Percentiles rank a stretch among this genome's conserved stretches.
Evolutionary conservation across 1,140 invertebrate genomes (phyloP).

Genomic region (Ptiloglossa arizonensis): DNA sequence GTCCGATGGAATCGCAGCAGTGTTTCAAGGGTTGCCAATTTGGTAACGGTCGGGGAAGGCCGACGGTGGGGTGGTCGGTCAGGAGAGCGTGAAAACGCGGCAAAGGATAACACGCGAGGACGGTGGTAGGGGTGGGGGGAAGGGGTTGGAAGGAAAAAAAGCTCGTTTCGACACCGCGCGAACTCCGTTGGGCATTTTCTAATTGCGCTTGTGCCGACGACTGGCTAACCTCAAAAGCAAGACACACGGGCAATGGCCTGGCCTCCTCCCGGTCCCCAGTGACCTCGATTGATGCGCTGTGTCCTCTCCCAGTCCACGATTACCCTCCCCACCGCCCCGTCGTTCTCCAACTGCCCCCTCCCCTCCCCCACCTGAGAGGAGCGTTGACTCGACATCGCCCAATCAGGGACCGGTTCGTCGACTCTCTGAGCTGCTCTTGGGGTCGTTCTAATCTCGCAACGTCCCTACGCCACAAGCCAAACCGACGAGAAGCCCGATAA

Average conservation of each 20-base stretch:
- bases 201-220: conserved; percentile 71
- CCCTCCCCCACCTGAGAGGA: conserved; percentile 20
- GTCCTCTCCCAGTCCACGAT: conserved; percentile 64
- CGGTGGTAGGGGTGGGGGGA: no score
- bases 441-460: conserved; percentile 71
- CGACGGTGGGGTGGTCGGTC: no score
- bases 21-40: no score
- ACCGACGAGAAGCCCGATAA: conserved; percentile 71
- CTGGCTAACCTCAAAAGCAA: conserved; percentile 78
- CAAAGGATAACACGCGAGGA: background rate
- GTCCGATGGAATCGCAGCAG: no score
- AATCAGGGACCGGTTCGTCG: conserved; percentile 66
- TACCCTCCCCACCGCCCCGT: conserved; percentile 21
- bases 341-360: conserved; percentile 28
- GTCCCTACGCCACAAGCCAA: conserved; percentile 67
- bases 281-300: conserved; percentile 78
- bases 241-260: conserved; percentile 77
- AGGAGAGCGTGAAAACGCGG: background rate
- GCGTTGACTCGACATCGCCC: conserved; percentile 67
- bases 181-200: conserved; percentile 71
- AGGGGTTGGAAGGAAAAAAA: conserved; percentile 4
- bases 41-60: no score
- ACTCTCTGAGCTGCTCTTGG: conserved; percentile 67
- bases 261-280: conserved; percentile 75
- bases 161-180: conserved; percentile 42